Base-by-base conservation (phyloP, 1,140 invertebrate genomes). In the Amphibalanus amphitrite region DNA sequence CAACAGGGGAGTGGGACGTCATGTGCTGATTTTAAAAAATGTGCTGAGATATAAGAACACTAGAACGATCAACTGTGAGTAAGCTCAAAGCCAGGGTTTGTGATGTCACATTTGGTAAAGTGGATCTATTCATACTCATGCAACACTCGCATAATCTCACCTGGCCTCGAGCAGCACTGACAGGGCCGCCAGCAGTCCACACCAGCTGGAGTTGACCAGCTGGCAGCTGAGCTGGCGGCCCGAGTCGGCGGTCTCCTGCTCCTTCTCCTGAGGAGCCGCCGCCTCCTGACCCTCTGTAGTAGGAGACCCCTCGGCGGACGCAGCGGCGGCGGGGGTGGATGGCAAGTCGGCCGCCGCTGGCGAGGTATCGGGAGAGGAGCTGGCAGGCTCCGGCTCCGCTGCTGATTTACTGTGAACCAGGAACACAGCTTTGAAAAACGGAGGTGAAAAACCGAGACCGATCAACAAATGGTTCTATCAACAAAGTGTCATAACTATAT, bases 151-250 rank as follows among this genome's bases (percentile, higher is more conserved):
- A n/a, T n/a, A n/a, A n/a, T n/a, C 47, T 59, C 17, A 59, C 47
- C 47, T 89, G 75, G 94, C 93, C 81, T 98, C 96, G 26, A 97
- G 87, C 25, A 98, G 80, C 0, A 95, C 88, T 74, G 91, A 92
- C 30, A 98, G 82, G 15, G 95, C 93, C 75, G 92, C 91, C 25
- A 97, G 82, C 33, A 98, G 81, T 10, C 93, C 94, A 79, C 92
- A 93, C 94, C 95, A 98, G 74, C 93, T 94, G 0, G 94, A 97
- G 78, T 92, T 92, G 4, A 98, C 88, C 28, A 98, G 80, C 80
- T 96, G 89, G 67, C 83, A 80, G 76, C 88, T 85, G 17, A 90
- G 77, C 71, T 85, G 83, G 72, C 81, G 82, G 69, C 84, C 83
- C 15, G 82, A 81, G 75, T 85, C 82, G 17, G 77, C 79, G 23